Percentiles rank a stretch among this genome's conserved stretches.
Evolutionary conservation across 2,113 vertebrate species (phyloP).

Genomic region (Bubalus kerabau): DNA sequence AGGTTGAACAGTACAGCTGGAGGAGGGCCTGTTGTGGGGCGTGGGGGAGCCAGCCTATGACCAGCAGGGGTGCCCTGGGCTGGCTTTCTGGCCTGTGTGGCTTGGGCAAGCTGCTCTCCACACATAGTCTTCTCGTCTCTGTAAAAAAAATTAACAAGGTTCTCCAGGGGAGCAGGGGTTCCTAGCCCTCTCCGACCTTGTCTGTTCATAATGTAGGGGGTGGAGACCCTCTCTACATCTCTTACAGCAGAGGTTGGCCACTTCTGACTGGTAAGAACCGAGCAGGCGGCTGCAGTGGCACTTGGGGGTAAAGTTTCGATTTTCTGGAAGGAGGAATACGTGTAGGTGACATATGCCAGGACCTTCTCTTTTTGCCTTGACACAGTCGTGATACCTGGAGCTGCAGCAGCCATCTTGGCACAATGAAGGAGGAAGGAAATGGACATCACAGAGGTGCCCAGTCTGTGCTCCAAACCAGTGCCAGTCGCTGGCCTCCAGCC

Average conservation of each 20-base stretch:
- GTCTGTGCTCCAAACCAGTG: neutral
- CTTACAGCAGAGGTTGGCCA: neutral
- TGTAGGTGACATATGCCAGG: neutral
- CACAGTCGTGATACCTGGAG: neutral
- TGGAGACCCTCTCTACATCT: neutral
- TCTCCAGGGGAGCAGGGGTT: neutral
- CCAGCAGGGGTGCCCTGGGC: neutral
- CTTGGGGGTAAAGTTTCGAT: neutral
- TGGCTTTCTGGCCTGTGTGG: neutral
- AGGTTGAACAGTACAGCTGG: neutral
- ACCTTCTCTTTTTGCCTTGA: neutral
- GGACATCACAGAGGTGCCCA: neutral
- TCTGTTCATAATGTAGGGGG: accelerated
- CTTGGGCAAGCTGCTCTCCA: neutral
- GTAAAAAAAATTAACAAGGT: neutral
- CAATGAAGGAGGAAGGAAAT: neutral
- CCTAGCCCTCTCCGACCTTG: neutral
- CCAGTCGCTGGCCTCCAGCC: no score
- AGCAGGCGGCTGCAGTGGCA: neutral
- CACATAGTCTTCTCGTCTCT: neutral
- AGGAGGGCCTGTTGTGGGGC: neutral
- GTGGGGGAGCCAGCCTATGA: neutral
- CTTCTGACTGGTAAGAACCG: neutral
- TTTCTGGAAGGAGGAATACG: neutral
- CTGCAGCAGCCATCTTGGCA: neutral